Percentiles rank a stretch among this genome's conserved stretches.
These are phyloP conservation scores for Pogona vitticeps DNA, from an alignment of 2,113 vertebrate species.

Conservation along the genomic window DNA sequence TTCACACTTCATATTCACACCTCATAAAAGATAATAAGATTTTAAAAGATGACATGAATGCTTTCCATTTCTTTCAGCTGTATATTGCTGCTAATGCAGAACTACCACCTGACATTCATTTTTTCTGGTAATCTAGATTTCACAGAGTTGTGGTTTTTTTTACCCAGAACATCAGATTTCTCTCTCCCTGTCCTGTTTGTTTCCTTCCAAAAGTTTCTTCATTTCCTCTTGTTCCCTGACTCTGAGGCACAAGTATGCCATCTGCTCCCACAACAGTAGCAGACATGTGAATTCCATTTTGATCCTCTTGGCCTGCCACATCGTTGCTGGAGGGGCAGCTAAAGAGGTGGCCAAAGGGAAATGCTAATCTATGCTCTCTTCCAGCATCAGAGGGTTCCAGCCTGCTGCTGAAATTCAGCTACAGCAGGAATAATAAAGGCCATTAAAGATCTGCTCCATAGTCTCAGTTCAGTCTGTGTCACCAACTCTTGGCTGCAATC, in stretches of 20 bases:
- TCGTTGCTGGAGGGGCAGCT: background rate
- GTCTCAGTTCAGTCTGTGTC: background rate
- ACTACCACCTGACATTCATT: background rate
- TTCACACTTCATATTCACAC: background rate
- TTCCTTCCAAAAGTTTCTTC: background rate
- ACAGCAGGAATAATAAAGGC: background rate
- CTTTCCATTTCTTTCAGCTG: background rate
- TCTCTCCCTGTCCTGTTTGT: background rate
- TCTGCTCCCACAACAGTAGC: background rate
- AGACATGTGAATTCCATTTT: background rate
- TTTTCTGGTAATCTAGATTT: background rate
- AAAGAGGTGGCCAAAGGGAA: background rate
- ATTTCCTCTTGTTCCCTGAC: background rate
- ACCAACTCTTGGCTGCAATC: background rate
- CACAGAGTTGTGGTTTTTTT: background rate
- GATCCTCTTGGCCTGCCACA: background rate
- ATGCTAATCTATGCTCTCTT: background rate
- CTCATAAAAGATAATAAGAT: background rate
- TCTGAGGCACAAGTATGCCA: background rate
- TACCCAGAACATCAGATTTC: background rate
- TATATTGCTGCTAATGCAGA: background rate
- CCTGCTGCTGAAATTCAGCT: background rate
- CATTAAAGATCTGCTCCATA: background rate
- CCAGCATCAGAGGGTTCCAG: background rate
- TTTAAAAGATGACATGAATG: background rate